A percentile compares a stretch with the other conserved stretches of the same genome.
These are phyloP conservation scores for Ectropis grisescens DNA, from an alignment of 1,140 invertebrate species.

Conservation along the genomic window DNA sequence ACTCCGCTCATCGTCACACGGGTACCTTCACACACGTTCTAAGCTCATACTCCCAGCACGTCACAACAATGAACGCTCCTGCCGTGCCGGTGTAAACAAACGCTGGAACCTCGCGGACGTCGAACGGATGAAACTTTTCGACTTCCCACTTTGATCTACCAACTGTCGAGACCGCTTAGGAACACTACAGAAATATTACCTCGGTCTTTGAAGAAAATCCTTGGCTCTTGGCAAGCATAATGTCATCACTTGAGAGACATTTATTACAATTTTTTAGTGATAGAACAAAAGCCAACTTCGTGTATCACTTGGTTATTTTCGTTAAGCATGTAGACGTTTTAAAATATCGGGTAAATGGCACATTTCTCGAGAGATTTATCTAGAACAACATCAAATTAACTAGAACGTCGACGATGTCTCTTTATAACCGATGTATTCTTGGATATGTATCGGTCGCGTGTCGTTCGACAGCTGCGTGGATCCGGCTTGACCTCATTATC, in stretches of 20 bases:
- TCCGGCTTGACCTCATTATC: slow-evolving; percentile 29
- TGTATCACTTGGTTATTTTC: slow-evolving; percentile 10
- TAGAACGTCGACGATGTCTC: slow-evolving; percentile 22
- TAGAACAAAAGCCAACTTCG: background rate
- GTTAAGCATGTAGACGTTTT: slow-evolving; percentile 9
- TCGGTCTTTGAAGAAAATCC: no score
- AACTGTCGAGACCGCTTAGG: no score
- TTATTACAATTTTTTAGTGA: no score
- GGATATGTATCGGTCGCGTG: slow-evolving; percentile 30
- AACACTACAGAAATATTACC: no score
- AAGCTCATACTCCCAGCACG: slow-evolving; percentile 2
- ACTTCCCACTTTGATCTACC: no score
- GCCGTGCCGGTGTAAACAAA: slow-evolving; percentile 45
- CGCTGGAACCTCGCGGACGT: no score
- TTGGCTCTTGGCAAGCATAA: no score
- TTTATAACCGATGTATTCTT: slow-evolving; percentile 38
- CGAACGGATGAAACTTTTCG: no score
- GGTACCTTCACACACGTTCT: slow-evolving; percentile 70
- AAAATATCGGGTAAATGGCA: slow-evolving; percentile 8
- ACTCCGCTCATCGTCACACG: slow-evolving; percentile 92
- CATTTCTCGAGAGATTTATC: slow-evolving; percentile 14
- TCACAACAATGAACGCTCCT: slow-evolving; percentile 15
- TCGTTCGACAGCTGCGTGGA: slow-evolving; percentile 44
- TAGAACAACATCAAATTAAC: slow-evolving; percentile 21
- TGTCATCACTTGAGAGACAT: no score